phyloP scores from a whole-genome alignment of 2,113 vertebrate genomes.

The Carassius auratus region DNA sequence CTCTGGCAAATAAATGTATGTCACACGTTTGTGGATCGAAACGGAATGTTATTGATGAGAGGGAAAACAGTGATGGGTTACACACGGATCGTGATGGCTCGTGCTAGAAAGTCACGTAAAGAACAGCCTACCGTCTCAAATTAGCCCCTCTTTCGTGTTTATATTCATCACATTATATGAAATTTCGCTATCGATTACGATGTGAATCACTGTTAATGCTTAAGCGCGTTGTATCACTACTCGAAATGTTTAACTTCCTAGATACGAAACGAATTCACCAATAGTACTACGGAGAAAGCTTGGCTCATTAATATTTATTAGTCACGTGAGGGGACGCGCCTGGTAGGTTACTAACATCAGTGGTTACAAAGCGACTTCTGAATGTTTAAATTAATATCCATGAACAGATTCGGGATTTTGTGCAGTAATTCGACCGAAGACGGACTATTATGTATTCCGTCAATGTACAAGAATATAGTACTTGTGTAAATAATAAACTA shows the following conservation, averaged over 20 bases:
- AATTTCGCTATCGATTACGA: background rate
- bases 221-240: background rate
- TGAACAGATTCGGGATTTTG: background rate
- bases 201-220: background rate
- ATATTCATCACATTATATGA: constrained; percentile 3
- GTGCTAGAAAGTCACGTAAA: constrained; percentile 7
- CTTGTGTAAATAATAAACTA: background rate
- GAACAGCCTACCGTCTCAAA: constrained; percentile 41
- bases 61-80: background rate
- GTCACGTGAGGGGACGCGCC: constrained; percentile 9
- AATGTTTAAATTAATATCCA: background rate
- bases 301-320: constrained; percentile 16
- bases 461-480: background rate
- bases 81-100: background rate
- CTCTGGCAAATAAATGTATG: background rate
- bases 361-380: background rate
- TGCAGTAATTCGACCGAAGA: background rate
- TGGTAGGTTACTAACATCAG: background rate
- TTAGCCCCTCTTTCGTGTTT: constrained; percentile 5
- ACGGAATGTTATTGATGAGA: background rate
- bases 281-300: background rate
- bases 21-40: background rate
- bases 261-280: background rate
- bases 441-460: background rate
- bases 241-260: constrained; percentile 18